Conservation (phyloP, 2,888 invertebrate species). For the Hemicrepidius hirtus region DNA sequence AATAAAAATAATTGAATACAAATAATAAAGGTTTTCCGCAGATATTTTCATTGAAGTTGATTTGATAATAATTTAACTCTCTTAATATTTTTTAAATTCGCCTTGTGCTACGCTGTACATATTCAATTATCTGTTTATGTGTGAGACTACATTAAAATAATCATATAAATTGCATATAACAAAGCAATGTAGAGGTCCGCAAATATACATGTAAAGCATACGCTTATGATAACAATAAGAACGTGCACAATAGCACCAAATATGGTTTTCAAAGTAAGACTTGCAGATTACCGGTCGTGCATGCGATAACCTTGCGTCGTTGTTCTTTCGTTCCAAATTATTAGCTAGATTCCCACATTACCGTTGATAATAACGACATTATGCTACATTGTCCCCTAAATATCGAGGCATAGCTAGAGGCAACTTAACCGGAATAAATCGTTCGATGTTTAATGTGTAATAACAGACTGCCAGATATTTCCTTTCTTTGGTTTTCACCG, state of each 20-base stretch:
- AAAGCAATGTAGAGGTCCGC: conserved; percentile 68
- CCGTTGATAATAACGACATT: conserved; percentile 36
- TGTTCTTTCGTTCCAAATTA: background rate
- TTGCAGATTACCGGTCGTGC: conserved; percentile 32
- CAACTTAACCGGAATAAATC: conserved; percentile 32
- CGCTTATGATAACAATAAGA: conserved; percentile 66
- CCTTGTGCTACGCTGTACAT: background rate
- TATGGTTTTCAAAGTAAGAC: conserved; percentile 48
- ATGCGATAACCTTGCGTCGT: background rate
- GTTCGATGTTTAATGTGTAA: conserved; percentile 39
- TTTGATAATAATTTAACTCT: no score
- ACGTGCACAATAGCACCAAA: conserved; percentile 54
- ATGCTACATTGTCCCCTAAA: conserved; percentile 34
- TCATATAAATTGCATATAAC: conserved; percentile 70
- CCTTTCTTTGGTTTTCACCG: conserved; percentile 67
- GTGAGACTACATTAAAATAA: conserved; percentile 65
- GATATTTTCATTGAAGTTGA: no score
- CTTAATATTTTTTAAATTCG: no score
- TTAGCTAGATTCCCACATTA: conserved; percentile 24
- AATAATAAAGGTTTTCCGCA: no score
- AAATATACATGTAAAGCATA: conserved; percentile 70
- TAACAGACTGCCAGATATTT: conserved; percentile 52
- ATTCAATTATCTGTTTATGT: background rate
- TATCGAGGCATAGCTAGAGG: conserved; percentile 37
- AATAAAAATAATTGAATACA: no score